These are phyloP conservation scores for Amphiura filiformis DNA, from an alignment of 35 echinoderm and acorn worm species.

Conservation along the genomic window DNA sequence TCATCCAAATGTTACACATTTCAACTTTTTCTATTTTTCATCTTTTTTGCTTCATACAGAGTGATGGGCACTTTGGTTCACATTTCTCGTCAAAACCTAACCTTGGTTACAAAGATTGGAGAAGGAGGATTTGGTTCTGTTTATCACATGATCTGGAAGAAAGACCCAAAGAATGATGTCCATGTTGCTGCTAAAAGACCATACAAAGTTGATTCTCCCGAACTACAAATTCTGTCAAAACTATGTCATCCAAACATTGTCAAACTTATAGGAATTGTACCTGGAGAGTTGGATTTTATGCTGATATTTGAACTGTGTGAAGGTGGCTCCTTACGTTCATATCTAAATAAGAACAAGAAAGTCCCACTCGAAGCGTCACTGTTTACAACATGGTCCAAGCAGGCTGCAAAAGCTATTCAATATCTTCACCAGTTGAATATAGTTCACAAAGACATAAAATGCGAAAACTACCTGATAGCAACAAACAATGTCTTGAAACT, in stretches of 20 bases:
- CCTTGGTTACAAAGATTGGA: not conserved
- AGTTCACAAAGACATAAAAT: not conserved
- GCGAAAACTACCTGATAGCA: not conserved
- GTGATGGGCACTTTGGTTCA: no score
- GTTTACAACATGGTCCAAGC: not conserved
- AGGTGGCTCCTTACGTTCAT: not conserved
- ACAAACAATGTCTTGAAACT: not conserved
- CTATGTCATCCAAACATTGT: not conserved
- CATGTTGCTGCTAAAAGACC: not conserved
- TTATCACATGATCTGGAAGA: not conserved
- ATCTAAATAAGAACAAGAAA: not conserved
- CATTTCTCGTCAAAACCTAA: no score
- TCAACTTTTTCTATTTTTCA: no score
- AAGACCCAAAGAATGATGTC: not conserved
- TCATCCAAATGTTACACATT: no score
- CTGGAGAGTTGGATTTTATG: no score
- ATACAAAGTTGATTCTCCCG: not conserved
- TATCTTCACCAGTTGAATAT: not conserved
- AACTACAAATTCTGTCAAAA: not conserved
- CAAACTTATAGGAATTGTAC: not conserved
- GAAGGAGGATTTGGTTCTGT: not conserved
- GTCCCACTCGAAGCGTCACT: not conserved
- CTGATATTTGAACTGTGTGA: constrained; percentile 4
- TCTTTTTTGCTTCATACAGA: no score
- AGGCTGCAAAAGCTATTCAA: not conserved